Base-by-base conservation (phyloP, 2,113 vertebrate species). In the Myxocyprinus asiaticus region DNA sequence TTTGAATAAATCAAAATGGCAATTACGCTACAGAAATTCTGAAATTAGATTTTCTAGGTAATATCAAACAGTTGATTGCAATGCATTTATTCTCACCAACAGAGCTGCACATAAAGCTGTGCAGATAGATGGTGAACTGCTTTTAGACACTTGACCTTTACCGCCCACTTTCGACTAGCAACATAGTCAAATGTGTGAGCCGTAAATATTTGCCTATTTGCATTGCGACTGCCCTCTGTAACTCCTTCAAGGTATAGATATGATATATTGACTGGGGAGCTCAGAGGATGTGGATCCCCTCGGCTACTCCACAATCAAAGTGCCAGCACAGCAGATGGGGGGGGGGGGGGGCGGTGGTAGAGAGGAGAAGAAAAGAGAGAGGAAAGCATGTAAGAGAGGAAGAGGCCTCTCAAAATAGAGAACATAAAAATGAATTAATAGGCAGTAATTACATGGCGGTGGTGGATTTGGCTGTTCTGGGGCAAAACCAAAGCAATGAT, bases 211-310 rank as follows among this genome's bases (percentile, higher is more conserved):
- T 82, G 68, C 85, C 82, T 85, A 86, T 88, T 89, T 88, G 86
- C 90, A 90, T 89, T 85, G 86, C 70, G 79, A 68, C 83, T 88
- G 87, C 88, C 91, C 89, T 90, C 84, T 89, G 79, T 81, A 83
- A 89, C 84, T 86, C 87, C 89, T 90, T 90, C 86, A 87, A 90
- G 86, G 86, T 33, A 33, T 33, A 33, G 1, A 33, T 91, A 90
- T 88, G 84, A 91, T 90, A 90, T 92, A 92, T 90, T 88, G 92
- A 92, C 91, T 89, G 87, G 85, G 90, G 86, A 90, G 86, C 85
- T 88, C 76, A 87, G 83, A 83, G 83, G 70, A 72, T 76, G 22
- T 33, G 22, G 22, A 33, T 33, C 22, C 84, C 59, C 85, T 84
- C 88, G 85, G 88, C 84, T 81, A 71, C 82, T 89, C 80, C 66